Evolutionary conservation across 2,888 invertebrate species (phyloP).

Genomic region (Labia minor): DNA sequence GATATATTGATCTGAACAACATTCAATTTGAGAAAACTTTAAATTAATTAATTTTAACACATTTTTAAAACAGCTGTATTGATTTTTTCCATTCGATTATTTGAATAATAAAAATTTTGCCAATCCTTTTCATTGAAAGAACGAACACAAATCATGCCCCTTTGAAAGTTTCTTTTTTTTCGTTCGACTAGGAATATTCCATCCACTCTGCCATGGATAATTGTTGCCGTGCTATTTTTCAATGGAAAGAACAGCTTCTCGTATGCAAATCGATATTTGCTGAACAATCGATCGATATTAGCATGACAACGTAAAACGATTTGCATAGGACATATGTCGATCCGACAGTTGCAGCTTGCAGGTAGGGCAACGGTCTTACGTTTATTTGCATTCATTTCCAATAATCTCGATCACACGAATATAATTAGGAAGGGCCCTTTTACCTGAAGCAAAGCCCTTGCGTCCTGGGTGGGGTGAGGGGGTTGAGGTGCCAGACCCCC

Average conservation of each 20-base stretch:
- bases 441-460: too few relatives aligned
- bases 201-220: neutral
- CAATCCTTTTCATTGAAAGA: too few relatives aligned
- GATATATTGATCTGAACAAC: too few relatives aligned
- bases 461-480: too few relatives aligned
- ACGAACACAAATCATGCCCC: too few relatives aligned
- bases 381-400: neutral
- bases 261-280: neutral
- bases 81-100: too few relatives aligned
- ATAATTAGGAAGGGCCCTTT: neutral
- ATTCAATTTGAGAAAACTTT: too few relatives aligned
- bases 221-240: neutral
- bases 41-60: too few relatives aligned
- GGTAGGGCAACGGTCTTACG: neutral
- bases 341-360: neutral
- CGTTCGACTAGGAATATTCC: too few relatives aligned
- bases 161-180: too few relatives aligned
- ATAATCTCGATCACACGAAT: constrained; percentile 2
- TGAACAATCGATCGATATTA: neutral
- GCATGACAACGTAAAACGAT: neutral
- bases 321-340: constrained; percentile 13
- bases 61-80: too few relatives aligned
- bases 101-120: too few relatives aligned
- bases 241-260: neutral
- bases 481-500: neutral